Conservation (phyloP, 37 sponge, comb jelly and placozoan genomes). For the Axinella damicornis region DNA sequence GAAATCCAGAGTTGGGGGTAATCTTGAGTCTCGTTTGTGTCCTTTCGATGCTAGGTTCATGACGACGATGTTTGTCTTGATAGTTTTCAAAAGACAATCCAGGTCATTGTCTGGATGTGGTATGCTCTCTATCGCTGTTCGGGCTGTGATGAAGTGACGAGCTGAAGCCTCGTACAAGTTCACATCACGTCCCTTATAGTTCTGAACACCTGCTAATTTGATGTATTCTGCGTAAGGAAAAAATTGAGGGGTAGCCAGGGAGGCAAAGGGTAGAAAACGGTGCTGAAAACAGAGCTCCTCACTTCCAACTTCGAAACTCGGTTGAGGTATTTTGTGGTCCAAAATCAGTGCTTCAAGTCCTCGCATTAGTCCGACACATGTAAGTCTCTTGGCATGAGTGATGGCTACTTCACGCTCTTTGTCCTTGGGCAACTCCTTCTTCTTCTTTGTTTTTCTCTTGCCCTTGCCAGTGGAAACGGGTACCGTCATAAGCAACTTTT, state of each 20-base stretch:
- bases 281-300: slow-evolving; percentile 72
- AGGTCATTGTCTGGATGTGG: slow-evolving; percentile 32
- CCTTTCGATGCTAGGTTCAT: slow-evolving; percentile 90
- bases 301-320: slow-evolving; percentile 59
- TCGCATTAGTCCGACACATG: slow-evolving; percentile 78
- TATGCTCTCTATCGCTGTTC: slow-evolving; percentile 66
- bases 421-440: slow-evolving; percentile 59
- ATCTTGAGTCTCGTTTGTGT: slow-evolving; percentile 81
- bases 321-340: slow-evolving; percentile 56
- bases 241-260: slow-evolving; percentile 79
- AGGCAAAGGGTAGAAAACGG: slow-evolving; percentile 79
- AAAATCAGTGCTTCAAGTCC: slow-evolving; percentile 73
- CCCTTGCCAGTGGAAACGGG: slow-evolving; percentile 29
- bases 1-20: slow-evolving; percentile 77
- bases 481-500: slow-evolving; percentile 44
- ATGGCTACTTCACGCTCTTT: slow-evolving; percentile 64
- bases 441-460: slow-evolving; percentile 74
- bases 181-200: slow-evolving; percentile 66
- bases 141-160: slow-evolving; percentile 67
- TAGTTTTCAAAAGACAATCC: slow-evolving; percentile 70
- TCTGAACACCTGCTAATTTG: slow-evolving; percentile 49
- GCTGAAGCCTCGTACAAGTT: slow-evolving; percentile 76
- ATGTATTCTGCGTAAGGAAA: slow-evolving; percentile 75
- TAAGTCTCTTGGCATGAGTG: slow-evolving; percentile 54
- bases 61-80: slow-evolving; percentile 93